These are phyloP conservation scores for Myrmecobius fasciatus DNA, from an alignment of 2,113 vertebrate species.

Conservation along the genomic window DNA sequence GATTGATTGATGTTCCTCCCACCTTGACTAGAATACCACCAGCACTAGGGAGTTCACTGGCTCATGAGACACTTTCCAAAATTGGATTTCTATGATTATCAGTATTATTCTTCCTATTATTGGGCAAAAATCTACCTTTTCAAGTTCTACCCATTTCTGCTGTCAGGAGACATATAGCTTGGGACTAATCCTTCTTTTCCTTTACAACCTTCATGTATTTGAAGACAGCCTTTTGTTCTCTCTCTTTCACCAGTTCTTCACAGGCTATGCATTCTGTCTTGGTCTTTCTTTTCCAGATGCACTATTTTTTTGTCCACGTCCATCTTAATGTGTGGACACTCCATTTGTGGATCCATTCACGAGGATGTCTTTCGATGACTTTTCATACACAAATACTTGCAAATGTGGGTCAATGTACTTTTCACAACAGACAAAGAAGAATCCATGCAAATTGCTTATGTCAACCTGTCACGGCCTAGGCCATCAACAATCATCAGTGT, in stretches of 20 bases:
- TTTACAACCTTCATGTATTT: neutral
- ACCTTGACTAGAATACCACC: neutral
- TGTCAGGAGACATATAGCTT: neutral
- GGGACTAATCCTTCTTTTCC: neutral
- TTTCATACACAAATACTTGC: neutral
- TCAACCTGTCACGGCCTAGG: neutral
- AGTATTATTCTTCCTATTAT: neutral
- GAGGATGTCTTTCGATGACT: neutral
- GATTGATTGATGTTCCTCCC: neutral
- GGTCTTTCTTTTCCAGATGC: neutral
- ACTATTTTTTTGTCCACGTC: neutral
- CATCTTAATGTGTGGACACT: neutral
- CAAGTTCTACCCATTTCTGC: neutral
- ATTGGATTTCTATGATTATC: neutral
- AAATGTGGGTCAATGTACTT: neutral
- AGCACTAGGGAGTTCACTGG: neutral
- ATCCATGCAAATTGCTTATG: neutral
- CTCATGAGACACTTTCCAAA: neutral
- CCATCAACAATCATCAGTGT: neutral
- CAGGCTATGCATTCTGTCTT: neutral
- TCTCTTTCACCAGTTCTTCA: neutral
- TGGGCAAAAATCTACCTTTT: neutral
- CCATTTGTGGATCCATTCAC: neutral
- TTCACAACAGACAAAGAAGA: neutral
- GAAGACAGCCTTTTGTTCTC: neutral